Conservation (phyloP, 2,797 vertebrate species). For the Acipenser transmontanus region DNA sequence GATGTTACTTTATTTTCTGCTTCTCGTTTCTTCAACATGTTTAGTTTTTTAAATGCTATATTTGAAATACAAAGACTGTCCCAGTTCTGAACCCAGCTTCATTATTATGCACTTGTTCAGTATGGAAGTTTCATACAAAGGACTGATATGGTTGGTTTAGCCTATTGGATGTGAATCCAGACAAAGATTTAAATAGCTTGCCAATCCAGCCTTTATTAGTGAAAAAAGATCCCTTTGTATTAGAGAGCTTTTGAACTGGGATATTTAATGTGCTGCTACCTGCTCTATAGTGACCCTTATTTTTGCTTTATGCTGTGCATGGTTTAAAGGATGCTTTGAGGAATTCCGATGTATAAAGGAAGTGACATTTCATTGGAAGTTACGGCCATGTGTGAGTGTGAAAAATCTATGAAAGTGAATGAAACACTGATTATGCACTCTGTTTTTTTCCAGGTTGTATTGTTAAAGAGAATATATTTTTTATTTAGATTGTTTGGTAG, state of each 20-base stretch:
- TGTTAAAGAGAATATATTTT: too few relatives aligned
- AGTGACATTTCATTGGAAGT: slow-evolving; percentile 22
- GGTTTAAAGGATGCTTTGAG: slow-evolving; percentile 38
- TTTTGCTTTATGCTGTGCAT: slow-evolving; percentile 12
- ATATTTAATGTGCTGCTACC: slow-evolving; percentile 36
- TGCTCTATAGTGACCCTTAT: slow-evolving; percentile 36
- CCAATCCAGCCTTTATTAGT: slow-evolving; percentile 29
- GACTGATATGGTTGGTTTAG: slow-evolving; percentile 31
- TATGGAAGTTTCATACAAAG: slow-evolving; percentile 19
- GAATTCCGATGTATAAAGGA: slow-evolving; percentile 32
- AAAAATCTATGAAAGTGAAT: slow-evolving; percentile 31
- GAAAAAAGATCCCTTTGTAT: slow-evolving; percentile 43
- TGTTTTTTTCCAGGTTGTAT: slow-evolving; percentile 24
- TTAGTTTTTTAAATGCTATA: too few relatives aligned
- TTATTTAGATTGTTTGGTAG: too few relatives aligned
- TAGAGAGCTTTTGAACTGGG: slow-evolving; percentile 31
- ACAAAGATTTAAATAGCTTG: slow-evolving; percentile 41
- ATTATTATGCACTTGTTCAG: slow-evolving; percentile 19
- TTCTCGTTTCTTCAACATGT: too few relatives aligned
- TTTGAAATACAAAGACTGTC: too few relatives aligned
- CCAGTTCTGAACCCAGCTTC: slow-evolving; percentile 14
- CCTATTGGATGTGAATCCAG: slow-evolving; percentile 35
- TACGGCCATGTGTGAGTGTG: slow-evolving; percentile 15
- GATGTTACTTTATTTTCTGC: too few relatives aligned
- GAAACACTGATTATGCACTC: slow-evolving; percentile 34